These are phyloP conservation scores for Synanthedon myopaeformis DNA, from an alignment of 2,888 invertebrate genomes.

Conservation along the genomic window DNA sequence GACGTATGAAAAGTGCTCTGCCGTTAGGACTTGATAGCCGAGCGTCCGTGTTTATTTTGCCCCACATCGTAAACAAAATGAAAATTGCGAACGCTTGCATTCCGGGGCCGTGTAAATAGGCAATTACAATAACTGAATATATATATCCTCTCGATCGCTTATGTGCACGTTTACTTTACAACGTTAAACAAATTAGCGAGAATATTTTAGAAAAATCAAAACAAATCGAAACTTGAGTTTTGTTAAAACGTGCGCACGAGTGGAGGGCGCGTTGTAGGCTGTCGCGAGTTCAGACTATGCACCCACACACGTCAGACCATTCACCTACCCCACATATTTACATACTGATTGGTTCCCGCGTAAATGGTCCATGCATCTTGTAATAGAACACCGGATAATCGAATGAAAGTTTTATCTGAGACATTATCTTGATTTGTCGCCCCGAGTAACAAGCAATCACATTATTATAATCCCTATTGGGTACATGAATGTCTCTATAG, in stretches of 20 bases:
- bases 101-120: slow-evolving; percentile 7
- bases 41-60: slow-evolving; percentile 20
- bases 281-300: slow-evolving; percentile 33
- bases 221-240: background rate
- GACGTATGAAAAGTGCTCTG: slow-evolving; percentile 8
- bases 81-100: slow-evolving; percentile 26
- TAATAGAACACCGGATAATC: slow-evolving; percentile 48
- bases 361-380: slow-evolving; percentile 48
- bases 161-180: background rate
- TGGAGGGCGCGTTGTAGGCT: slow-evolving; percentile 51
- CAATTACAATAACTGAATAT: background rate
- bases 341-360: slow-evolving; percentile 58
- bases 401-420: slow-evolving; percentile 43
- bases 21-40: slow-evolving; percentile 13
- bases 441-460: slow-evolving; percentile 16
- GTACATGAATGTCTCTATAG: slow-evolving; percentile 39
- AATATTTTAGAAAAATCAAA: background rate
- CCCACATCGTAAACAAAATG: slow-evolving; percentile 27
- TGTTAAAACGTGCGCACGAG: slow-evolving; percentile 50
- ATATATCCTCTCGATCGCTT: background rate
- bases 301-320: slow-evolving; percentile 60
- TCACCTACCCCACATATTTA: slow-evolving; percentile 65
- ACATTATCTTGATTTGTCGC: slow-evolving; percentile 55
- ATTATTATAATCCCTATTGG: slow-evolving; percentile 35
- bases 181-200: background rate